Evolutionary conservation across 1,140 invertebrate species (phyloP).

Genomic region (Pogonomyrmex californicus): DNA sequence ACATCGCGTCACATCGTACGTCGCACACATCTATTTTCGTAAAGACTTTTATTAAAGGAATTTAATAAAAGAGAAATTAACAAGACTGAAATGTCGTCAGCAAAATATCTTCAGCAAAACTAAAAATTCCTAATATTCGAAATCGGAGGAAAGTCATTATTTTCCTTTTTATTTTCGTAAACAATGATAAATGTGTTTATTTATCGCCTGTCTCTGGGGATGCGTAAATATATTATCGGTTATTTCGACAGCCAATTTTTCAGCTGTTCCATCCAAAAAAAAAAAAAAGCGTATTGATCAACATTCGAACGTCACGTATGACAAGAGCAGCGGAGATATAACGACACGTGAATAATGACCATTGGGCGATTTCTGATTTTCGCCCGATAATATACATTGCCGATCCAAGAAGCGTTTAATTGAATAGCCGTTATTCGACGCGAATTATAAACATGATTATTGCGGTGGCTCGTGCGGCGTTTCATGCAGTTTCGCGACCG

Average conservation of each 20-base stretch:
- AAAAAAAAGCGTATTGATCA: conserved; percentile 26
- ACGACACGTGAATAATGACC: conserved; percentile 35
- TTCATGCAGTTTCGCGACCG: conserved; percentile 38
- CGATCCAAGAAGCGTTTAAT: conserved; percentile 59
- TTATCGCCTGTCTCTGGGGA: not conserved
- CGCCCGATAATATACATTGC: conserved; percentile 42
- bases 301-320: conserved; percentile 31
- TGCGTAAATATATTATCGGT: conserved; percentile 44
- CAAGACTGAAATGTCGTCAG: not conserved
- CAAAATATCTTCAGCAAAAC: not conserved
- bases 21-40: not conserved
- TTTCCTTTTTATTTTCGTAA: not conserved
- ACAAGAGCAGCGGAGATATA: conserved; percentile 26
- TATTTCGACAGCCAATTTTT: conserved; percentile 48
- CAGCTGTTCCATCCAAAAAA: not conserved
- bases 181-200: conserved; percentile 10
- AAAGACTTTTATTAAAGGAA: not conserved
- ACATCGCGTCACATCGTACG: not conserved
- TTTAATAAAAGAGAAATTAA: not conserved
- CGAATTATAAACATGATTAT: conserved; percentile 66
- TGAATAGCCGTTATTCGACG: conserved; percentile 56
- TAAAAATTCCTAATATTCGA: not conserved
- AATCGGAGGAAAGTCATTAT: not conserved
- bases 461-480: conserved; percentile 51
- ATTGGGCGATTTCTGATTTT: conserved; percentile 50